Conservation (phyloP, 1,140 invertebrate genomes). For the Teleopsis dalmanni region DNA sequence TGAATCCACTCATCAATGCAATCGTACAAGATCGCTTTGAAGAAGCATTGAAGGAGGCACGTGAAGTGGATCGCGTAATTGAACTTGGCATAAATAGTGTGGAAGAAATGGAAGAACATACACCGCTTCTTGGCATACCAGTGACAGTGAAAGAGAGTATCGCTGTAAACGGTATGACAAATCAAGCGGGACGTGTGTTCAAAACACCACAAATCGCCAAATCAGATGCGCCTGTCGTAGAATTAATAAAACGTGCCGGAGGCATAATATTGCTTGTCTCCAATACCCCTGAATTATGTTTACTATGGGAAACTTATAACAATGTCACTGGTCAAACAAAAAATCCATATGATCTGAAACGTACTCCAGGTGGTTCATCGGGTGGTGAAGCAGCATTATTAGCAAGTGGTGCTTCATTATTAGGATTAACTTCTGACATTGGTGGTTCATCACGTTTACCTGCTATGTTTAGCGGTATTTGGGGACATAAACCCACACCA, state of each 20-base stretch:
- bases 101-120: constrained; percentile 47
- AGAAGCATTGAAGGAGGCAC: constrained; percentile 53
- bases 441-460: constrained; percentile 78
- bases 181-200: constrained; percentile 49
- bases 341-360: constrained; percentile 79
- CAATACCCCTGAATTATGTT: constrained; percentile 85
- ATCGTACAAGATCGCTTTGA: constrained; percentile 60
- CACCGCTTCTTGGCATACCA: constrained; percentile 59
- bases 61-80: constrained; percentile 47
- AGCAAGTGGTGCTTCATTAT: constrained; percentile 63
- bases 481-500: constrained; percentile 71
- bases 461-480: constrained; percentile 78
- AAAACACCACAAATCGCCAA: constrained; percentile 51
- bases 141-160: constrained; percentile 64
- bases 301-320: constrained; percentile 86
- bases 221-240: constrained; percentile 64
- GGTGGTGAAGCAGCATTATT: constrained; percentile 68
- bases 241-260: constrained; percentile 62
- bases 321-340: constrained; percentile 75
- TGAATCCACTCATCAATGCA: constrained; percentile 63
- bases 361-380: constrained; percentile 68
- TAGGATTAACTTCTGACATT: constrained; percentile 78
- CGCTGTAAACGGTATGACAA: constrained; percentile 54
- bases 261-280: constrained; percentile 78
- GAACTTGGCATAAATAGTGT: constrained; percentile 39